Conservation (phyloP, 2,888 invertebrate species). For the Stenodera caucasica region DNA sequence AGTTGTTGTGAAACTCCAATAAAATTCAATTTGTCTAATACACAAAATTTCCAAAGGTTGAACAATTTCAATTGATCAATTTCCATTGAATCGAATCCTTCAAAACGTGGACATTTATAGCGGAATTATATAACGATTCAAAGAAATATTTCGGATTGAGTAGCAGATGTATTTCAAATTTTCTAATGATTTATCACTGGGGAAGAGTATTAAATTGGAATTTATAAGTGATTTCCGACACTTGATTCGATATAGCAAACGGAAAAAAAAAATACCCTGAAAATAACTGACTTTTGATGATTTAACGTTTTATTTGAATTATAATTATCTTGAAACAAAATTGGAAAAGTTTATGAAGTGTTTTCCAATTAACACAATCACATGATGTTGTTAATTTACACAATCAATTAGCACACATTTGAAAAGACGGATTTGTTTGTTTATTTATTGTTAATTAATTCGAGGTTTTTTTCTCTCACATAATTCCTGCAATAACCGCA, state of each 20-base stretch:
- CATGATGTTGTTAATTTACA: neutral
- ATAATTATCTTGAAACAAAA: neutral
- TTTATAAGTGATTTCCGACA: neutral
- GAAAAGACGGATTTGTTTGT: no score
- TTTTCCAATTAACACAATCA: neutral
- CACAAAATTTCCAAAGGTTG: neutral
- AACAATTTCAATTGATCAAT: neutral
- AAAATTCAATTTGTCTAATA: neutral
- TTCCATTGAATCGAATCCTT: no score
- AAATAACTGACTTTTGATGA: no score
- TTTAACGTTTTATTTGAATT: no score
- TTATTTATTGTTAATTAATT: no score
- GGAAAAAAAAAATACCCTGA: neutral
- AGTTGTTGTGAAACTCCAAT: neutral
- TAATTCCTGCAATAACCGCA: no score
- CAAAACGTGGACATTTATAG: no score
- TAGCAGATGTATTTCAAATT: neutral
- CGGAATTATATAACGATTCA: neutral
- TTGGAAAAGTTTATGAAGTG: neutral
- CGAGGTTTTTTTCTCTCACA: no score
- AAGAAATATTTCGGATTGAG: neutral
- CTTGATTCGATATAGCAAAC: neutral
- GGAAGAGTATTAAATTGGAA: neutral
- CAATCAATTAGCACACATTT: neutral
- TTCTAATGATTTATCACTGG: neutral